These are phyloP conservation scores for Lucilia cuprina DNA, from an alignment of 1,140 invertebrate genomes.

Conservation along the genomic window DNA sequence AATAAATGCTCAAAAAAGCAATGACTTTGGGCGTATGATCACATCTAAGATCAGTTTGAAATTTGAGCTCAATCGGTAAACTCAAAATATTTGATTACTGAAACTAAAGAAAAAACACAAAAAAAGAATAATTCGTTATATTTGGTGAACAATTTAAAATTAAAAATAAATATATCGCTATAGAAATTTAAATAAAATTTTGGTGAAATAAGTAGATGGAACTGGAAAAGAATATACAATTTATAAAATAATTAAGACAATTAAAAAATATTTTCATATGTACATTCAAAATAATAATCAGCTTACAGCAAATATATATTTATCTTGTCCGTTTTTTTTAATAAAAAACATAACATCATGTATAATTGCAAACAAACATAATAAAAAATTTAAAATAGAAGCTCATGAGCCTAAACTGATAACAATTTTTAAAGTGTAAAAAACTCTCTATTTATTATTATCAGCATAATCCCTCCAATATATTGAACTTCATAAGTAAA, in stretches of 20 bases:
- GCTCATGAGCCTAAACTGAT: too few relatives aligned
- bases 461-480: too few relatives aligned
- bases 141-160: neutral
- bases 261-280: neutral
- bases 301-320: too few relatives aligned
- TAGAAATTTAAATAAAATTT: neutral
- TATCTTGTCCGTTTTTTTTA: too few relatives aligned
- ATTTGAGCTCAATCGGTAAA: constrained; percentile 58
- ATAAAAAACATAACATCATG: too few relatives aligned
- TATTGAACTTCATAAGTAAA: neutral
- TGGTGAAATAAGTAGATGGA: neutral
- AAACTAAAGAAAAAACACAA: neutral
- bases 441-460: too few relatives aligned
- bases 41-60: constrained; percentile 58
- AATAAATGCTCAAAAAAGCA: constrained; percentile 38
- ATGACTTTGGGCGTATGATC: constrained; percentile 60
- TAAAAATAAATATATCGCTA: neutral
- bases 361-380: too few relatives aligned
- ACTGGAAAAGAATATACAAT: neutral
- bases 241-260: neutral
- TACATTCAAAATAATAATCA: too few relatives aligned
- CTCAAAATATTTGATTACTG: constrained; percentile 39
- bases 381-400: too few relatives aligned
- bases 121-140: neutral
- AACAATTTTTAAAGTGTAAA: too few relatives aligned